Evolutionary conservation across 2,113 vertebrate genomes (phyloP), one percentile per base, ranked within the genome.

Genomic region (Dascyllus trimaculatus): DNA sequence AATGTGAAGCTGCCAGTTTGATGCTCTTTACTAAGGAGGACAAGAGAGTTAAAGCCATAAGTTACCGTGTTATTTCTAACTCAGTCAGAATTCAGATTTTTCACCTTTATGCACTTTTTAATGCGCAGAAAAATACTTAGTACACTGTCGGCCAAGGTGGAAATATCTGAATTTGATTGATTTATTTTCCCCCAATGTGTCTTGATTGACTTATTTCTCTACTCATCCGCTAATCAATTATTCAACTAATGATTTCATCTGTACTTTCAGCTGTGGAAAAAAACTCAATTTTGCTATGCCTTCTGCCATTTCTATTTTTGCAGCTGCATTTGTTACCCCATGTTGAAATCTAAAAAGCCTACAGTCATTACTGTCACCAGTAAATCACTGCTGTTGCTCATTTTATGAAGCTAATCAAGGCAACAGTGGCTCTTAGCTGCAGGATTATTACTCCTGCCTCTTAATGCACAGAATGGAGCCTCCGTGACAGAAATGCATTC

Each of bases 401-500:
- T 25, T 64, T 62, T 29, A 70, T 65, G 54, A 71, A 29, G 53
- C 59, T 48, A 59, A 51, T 74, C 46, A 48, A 13, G 24, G 10
- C 53, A 9, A 1, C 19, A 6, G 76, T 2, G 38, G 60, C 82
- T 75, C 49, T 71, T 11, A 49, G 71, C 76, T 45, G 45, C 38
- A 45, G 60, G 48, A 71, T 76, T 62, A 76, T 80, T 51, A 46
- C 77, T 62, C 15, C 32, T 32, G 38, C 5, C 43, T 71, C 22
- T 26, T 83, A 83, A 68, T 73, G 80, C 73, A 18, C 38, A 29
- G 52, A 40, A 25, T 15, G 52, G 52, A 5, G 48, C 60, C 22
- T 24, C 62, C 18, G 25, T 32, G 71, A 71, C 82, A 75, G 26
- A 60, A 57, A 76, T 15, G 26, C 32, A 51, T 73, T 82, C 62